phyloP scores from a whole-genome alignment of 2,113 vertebrate species.

The Mola mola region DNA sequence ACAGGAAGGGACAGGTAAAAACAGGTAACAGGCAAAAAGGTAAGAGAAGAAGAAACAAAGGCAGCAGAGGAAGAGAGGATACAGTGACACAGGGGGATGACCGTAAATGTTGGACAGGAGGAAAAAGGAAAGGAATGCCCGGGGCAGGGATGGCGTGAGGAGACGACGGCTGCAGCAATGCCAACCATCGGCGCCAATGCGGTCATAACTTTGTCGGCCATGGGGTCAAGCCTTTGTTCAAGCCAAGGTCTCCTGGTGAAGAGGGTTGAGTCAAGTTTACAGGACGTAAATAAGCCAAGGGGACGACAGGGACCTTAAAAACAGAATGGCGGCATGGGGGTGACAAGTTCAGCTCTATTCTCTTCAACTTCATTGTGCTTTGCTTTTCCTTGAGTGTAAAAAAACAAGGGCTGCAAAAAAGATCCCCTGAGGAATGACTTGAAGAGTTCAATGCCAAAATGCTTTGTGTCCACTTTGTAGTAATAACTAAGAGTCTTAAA shows the following conservation, averaged over 20 bases:
- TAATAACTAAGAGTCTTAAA: background rate
- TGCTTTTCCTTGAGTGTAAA: conserved; percentile 44
- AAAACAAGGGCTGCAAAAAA: conserved; percentile 47
- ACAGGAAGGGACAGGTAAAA: background rate
- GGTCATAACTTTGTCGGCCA: conserved; percentile 62
- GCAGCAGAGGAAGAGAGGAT: conserved; percentile 8
- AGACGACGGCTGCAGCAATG: conserved; percentile 35
- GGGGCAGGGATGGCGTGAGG: conserved; percentile 48
- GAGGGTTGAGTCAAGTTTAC: conserved; percentile 67
- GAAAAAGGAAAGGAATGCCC: conserved; percentile 18
- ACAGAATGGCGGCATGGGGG: conserved; percentile 51
- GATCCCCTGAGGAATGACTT: conserved; percentile 45
- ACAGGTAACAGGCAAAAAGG: background rate
- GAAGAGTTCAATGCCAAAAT: conserved; percentile 46
- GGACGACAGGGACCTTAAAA: conserved; percentile 62
- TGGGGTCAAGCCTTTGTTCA: conserved; percentile 71
- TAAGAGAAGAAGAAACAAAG: background rate
- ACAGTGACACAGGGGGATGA: conserved; percentile 11
- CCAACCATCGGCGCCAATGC: conserved; percentile 50
- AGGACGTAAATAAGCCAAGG: conserved; percentile 69
- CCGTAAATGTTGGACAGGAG: conserved; percentile 40
- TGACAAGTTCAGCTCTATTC: conserved; percentile 68
- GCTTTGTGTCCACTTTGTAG: conserved; percentile 17
- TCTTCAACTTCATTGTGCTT: conserved; percentile 54
- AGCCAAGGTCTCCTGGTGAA: conserved; percentile 65